Base-by-base conservation (phyloP, 2,797 vertebrate species). In the Vipera ursinii region DNA sequence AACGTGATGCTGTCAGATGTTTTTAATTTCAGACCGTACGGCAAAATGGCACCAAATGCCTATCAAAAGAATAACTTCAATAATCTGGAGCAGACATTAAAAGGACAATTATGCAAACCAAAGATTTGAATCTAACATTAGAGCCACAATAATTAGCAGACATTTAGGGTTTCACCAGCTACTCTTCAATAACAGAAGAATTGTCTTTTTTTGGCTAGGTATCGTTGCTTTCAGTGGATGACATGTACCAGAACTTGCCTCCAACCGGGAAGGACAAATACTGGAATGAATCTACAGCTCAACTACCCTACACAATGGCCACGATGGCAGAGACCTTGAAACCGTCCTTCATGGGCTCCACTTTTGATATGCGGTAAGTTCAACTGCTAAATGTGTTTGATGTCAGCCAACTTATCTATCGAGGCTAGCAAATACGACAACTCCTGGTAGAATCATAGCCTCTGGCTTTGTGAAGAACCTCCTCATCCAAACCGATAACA, bases 181-280 rank as follows among this genome's bases (percentile, higher is more conserved):
- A 8, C 59, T 3, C 38, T 56, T 22, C 4, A 20, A 60, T 53
- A 22, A 15, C 4, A 86, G 44, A 88, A 86, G 61, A n/a, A 14
- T n/a, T 55, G 5, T 5, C 2, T 90, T 28, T 61, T 61, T 60
- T 0, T 90, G 88, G 26, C 4, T 89, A 99, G 98, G 98, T 99
- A 89, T 99, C 99, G 0, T 98, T 99, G 97, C 96, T 99, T 10
- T 98, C 98, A 0, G 98, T 99, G 94, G 99, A 99, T 38, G 98
- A 99, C 90, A 99, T 98, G 98, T 98, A 99, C 94, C 98, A 98
- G 96, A 98, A 98, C 94, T 95, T 99, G 93, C 98, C 98, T 38
- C 98, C 97, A 0, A 91, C 97, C 0, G 96, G 96, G 93, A 99
- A 98, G 95, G 99, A 99, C 95, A 98, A 98, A 59, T 98, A 98